Evolutionary conservation across 2,888 invertebrate species (phyloP).

Genomic region (Agrotis exclamationis): DNA sequence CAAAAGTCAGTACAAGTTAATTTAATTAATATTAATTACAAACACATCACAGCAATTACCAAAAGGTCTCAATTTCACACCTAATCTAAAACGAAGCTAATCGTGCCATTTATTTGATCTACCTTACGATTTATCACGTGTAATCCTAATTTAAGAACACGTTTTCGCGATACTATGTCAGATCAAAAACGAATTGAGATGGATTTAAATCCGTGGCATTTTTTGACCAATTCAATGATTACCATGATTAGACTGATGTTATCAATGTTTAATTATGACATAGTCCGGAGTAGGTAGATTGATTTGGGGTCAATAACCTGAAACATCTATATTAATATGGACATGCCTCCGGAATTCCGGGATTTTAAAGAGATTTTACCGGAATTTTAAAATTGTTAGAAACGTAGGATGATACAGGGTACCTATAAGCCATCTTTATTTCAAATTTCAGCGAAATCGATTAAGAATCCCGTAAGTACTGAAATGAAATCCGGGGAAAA

Average conservation of each 20-base stretch:
- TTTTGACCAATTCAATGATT: neutral
- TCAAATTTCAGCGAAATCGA: too few relatives aligned
- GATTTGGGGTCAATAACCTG: too few relatives aligned
- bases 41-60: conserved; percentile 13
- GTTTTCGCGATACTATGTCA: neutral
- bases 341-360: too few relatives aligned
- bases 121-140: conserved; percentile 24
- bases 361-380: too few relatives aligned
- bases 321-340: too few relatives aligned
- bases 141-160: neutral
- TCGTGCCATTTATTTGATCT: conserved; percentile 21
- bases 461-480: too few relatives aligned
- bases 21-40: conserved; percentile 32
- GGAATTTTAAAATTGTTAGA: too few relatives aligned
- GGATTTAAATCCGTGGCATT: neutral
- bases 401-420: too few relatives aligned
- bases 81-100: conserved; percentile 25
- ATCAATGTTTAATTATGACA: too few relatives aligned
- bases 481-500: too few relatives aligned
- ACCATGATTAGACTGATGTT: neutral
- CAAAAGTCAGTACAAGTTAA: conserved; percentile 14
- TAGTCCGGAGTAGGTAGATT: too few relatives aligned
- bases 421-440: too few relatives aligned
- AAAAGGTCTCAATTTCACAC: conserved; percentile 24
- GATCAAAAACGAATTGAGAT: neutral